Evolutionary conservation across 2,113 vertebrate species (phyloP).

Genomic region (Uropsilus gracilis): DNA sequence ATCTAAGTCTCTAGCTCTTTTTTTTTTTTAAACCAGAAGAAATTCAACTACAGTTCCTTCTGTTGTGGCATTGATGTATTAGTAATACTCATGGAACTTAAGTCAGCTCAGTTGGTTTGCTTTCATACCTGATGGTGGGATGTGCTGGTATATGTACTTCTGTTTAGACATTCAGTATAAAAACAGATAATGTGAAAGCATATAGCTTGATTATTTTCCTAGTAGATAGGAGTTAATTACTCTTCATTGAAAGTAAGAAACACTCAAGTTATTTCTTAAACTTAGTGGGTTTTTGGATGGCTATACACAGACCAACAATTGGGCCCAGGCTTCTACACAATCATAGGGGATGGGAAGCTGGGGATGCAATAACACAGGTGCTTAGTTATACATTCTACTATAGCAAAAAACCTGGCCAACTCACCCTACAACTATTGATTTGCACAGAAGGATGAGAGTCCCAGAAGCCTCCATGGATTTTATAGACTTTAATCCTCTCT

Average conservation of each 20-base stretch:
- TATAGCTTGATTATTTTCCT: neutral
- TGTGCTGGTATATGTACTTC: neutral
- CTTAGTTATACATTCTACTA: no score
- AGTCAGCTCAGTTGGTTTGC: neutral
- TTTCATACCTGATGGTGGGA: neutral
- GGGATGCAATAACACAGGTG: no score
- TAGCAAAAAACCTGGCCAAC: no score
- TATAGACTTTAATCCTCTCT: no score
- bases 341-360: no score
- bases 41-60: neutral
- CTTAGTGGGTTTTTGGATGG: neutral
- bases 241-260: neutral
- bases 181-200: neutral
- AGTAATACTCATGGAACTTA: neutral
- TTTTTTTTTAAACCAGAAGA: conserved; percentile 20
- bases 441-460: no score
- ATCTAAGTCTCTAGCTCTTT: no score
- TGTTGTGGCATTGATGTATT: neutral
- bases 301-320: neutral
- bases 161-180: neutral
- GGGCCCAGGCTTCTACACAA: no score
- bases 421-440: no score
- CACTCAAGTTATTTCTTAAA: neutral
- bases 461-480: no score
- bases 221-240: neutral